Evolutionary conservation across 2,797 vertebrate species (phyloP), one percentile per base, ranked within the genome.

Genomic region (Discoglossus pictus): DNA sequence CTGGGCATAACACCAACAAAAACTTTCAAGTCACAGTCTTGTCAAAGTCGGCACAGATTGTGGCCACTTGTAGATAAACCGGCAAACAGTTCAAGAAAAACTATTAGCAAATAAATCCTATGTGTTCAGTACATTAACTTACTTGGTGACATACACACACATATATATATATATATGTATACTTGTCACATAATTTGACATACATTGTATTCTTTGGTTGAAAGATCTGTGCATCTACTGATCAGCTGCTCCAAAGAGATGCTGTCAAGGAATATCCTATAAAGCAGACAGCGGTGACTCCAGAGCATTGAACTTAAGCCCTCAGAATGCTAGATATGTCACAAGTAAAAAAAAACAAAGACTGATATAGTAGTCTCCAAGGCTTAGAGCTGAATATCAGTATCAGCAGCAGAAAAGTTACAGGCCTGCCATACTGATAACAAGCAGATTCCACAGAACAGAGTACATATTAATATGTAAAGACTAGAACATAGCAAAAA

Each of bases 291-390:
- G 54, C 53, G 40, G 43, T 21, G 54, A 51, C 44, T 59, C 35
- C 54, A 17, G 35, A 67, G 44, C 44, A 58, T 67, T 67, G 53
- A 58, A 43, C 64, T 67, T 67, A 67, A 67, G 35, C 64, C 53
- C 10, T 35, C 21, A 42, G 34, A 59, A 58, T 20, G 40, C 43
- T 10, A 56, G 43, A 66, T 50, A 48, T 58, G 64, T 66, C 53
- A 66, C 34, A 11, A 58, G 27, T 8, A 67, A 38, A 31, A 34
- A 50, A 54, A 44, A 34, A 24, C 38, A 2, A 9, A 53, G 21
- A 42, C 48, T 64, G 24, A 63, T 51, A 63, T 52, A 39, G n/a
- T n/a, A n/a, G n/a, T n/a, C n/a, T 47, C 23, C 20, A 43, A 53
- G 61, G 48, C 61, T 43, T 35, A 21, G 50, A 65, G 61, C n/a